A percentile compares a stretch with the other conserved stretches of the same genome.
Evolutionary conservation across 1,140 invertebrate genomes (phyloP).

Genomic region (Diorhabda carinulata): DNA sequence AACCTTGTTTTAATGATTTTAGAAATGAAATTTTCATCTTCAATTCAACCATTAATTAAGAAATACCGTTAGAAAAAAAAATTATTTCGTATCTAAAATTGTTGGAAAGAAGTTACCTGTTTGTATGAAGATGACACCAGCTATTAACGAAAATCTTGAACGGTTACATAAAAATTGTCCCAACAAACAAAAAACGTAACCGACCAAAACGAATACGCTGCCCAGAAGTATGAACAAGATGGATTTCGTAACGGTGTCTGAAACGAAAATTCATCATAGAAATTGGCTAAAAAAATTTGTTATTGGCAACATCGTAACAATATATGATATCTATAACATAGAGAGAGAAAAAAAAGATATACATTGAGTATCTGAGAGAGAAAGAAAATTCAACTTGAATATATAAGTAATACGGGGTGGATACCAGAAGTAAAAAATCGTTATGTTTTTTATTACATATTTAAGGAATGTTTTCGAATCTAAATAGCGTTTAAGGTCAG

Average conservation of each 20-base stretch:
- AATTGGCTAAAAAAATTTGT: too few relatives aligned
- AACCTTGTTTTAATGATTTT: too few relatives aligned
- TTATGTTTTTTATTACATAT: too few relatives aligned
- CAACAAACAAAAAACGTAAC: constrained; percentile 62
- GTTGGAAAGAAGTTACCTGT: constrained; percentile 53
- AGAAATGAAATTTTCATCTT: neutral
- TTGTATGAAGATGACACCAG: constrained; percentile 68
- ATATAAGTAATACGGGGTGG: too few relatives aligned
- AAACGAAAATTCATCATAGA: constrained; percentile 34
- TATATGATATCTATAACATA: neutral
- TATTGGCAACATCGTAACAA: too few relatives aligned
- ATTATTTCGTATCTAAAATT: neutral
- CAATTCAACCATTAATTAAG: neutral
- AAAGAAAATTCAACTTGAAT: too few relatives aligned
- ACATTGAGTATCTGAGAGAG: constrained; percentile 2
- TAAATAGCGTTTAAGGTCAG: too few relatives aligned
- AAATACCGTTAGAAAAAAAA: neutral
- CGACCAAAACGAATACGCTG: constrained; percentile 59
- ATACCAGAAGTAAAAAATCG: too few relatives aligned
- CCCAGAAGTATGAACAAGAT: constrained; percentile 65
- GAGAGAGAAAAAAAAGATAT: neutral
- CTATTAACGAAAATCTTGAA: constrained; percentile 64
- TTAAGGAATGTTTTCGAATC: too few relatives aligned
- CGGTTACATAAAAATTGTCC: constrained; percentile 60
- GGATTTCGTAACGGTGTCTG: constrained; percentile 70